phyloP scores from a whole-genome alignment of 2,888 invertebrate species.

The Aproaerema taeniolella region DNA sequence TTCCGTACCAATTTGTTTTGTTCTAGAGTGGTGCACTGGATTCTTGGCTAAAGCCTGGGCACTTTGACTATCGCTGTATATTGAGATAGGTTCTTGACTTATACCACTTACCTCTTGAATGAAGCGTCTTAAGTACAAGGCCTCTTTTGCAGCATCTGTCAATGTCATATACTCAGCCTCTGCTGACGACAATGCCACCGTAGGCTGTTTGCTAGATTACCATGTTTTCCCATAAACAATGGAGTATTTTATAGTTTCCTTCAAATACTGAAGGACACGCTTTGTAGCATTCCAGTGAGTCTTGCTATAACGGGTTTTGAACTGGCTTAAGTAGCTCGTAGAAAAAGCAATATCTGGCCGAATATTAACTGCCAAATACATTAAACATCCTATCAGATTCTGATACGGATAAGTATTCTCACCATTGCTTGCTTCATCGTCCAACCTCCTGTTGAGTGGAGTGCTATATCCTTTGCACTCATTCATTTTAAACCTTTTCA shows the following conservation, averaged over 20 bases:
- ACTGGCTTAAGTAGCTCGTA: background rate
- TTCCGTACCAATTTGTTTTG: background rate
- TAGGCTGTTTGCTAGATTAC: too few relatives aligned
- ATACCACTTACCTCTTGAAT: background rate
- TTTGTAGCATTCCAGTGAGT: background rate
- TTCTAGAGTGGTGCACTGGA: background rate
- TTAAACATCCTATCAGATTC: too few relatives aligned
- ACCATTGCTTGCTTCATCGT: background rate
- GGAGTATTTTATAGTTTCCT: too few relatives aligned
- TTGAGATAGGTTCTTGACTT: background rate
- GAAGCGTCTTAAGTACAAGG: background rate
- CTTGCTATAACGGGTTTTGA: background rate
- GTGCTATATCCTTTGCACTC: background rate
- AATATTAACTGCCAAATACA: conserved; percentile 2
- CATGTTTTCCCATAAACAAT: too few relatives aligned
- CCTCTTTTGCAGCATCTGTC: background rate
- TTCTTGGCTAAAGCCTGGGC: background rate
- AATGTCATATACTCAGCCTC: conserved; percentile 1
- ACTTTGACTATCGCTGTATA: background rate
- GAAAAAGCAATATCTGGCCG: too few relatives aligned
- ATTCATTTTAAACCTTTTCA: conserved; percentile 1
- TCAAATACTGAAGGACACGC: too few relatives aligned
- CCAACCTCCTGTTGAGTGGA: background rate
- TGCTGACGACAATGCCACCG: background rate
- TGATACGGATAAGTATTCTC: background rate